Percentiles rank a stretch among this genome's conserved stretches.
These are phyloP conservation scores for Enteromius thamalakanensis DNA, from an alignment of 2,797 vertebrate species.

Conservation along the genomic window DNA sequence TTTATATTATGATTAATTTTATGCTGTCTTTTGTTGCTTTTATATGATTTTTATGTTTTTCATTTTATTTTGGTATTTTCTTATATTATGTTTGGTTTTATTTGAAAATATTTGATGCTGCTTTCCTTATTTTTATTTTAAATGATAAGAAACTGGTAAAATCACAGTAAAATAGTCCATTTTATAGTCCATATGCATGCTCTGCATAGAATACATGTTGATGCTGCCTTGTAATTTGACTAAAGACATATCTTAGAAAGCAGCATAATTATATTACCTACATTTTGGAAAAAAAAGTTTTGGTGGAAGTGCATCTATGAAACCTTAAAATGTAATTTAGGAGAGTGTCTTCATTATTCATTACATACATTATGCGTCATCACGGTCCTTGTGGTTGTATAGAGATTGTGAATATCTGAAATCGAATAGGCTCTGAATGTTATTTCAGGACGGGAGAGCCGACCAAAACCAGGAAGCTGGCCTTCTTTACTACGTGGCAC, in stretches of 20 bases:
- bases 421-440: neutral
- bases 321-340: neutral
- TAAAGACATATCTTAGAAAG: neutral
- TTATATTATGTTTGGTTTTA: neutral
- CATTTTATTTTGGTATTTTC: neutral
- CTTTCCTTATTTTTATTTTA: neutral
- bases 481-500: conserved; percentile 88
- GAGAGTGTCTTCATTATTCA: neutral
- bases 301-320: neutral
- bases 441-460: conserved; percentile 82
- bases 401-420: conserved; percentile 4
- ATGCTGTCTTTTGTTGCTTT: neutral
- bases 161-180: neutral
- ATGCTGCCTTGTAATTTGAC: neutral
- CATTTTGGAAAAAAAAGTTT: neutral
- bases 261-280: neutral
- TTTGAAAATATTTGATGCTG: neutral
- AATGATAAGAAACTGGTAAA: neutral
- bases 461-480: conserved; percentile 82
- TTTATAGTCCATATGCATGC: neutral
- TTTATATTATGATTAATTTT: neutral
- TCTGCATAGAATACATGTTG: too few relatives aligned
- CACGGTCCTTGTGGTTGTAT: neutral
- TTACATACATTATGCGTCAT: conserved; percentile 9
- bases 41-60: too few relatives aligned